These are phyloP conservation scores for Tauraco hartlaubi DNA, from an alignment of 2,797 vertebrate species.

Conservation along the genomic window DNA sequence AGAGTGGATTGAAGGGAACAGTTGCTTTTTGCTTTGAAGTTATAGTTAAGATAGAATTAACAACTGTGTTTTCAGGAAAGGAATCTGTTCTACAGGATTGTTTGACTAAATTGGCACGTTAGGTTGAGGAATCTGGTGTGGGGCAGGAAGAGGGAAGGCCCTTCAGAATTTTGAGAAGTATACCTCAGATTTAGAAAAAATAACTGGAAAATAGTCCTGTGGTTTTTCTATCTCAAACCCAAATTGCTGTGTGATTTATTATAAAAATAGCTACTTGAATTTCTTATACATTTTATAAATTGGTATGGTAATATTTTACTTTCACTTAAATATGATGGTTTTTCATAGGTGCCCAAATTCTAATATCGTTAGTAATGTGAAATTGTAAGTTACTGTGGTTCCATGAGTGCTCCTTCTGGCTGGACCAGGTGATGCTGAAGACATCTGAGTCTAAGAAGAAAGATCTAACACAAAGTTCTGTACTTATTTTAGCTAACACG, in stretches of 20 bases:
- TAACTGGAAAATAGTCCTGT: neutral
- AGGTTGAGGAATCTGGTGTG: neutral
- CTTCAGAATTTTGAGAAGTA: neutral
- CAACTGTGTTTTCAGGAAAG: neutral
- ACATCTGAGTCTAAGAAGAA: neutral
- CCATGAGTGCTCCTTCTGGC: neutral
- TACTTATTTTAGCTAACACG: neutral
- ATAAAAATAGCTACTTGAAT: neutral
- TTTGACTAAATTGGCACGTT: neutral
- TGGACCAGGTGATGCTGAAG: neutral
- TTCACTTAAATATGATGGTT: neutral
- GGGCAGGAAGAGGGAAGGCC: neutral
- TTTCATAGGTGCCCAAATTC: neutral
- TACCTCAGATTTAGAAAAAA: neutral
- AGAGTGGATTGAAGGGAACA: neutral
- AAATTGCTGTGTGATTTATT: neutral
- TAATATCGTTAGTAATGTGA: neutral
- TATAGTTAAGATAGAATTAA: conserved; percentile 38
- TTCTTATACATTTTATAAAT: neutral
- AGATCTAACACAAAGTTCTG: neutral
- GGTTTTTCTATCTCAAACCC: neutral
- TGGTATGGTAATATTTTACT: neutral
- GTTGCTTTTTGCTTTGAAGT: conserved; percentile 42
- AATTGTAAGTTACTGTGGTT: neutral
- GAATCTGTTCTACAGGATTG: neutral